Percentiles rank a stretch among this genome's conserved stretches.
Evolutionary conservation across 2,888 invertebrate genomes (phyloP).

Genomic region (Microplitis deprimator): DNA sequence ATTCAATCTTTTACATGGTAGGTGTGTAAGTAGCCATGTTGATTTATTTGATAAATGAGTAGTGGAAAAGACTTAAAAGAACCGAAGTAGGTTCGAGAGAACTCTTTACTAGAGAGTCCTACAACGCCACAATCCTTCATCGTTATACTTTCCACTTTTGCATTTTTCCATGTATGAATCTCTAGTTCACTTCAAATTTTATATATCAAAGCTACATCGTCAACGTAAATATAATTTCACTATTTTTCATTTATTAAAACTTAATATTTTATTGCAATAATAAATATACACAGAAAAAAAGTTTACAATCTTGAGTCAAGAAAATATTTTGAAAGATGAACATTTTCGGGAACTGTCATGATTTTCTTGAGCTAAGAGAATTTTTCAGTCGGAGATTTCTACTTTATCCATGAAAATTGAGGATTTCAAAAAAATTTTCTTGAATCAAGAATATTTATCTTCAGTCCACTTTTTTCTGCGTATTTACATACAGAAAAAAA

Average conservation of each 20-base stretch:
- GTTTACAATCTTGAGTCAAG: too few relatives aligned
- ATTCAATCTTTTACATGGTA: neutral
- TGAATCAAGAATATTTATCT: too few relatives aligned
- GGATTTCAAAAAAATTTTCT: too few relatives aligned
- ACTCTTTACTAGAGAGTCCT: constrained; percentile 69
- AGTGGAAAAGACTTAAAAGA: constrained; percentile 65
- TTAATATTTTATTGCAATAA: neutral
- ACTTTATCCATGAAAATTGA: too few relatives aligned
- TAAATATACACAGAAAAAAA: too few relatives aligned
- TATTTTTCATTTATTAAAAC: constrained; percentile 25
- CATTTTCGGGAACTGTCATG: too few relatives aligned
- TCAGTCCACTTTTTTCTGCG: too few relatives aligned
- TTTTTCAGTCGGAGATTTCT: too few relatives aligned
- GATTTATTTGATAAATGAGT: constrained; percentile 70
- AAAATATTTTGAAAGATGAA: too few relatives aligned
- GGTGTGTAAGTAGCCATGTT: constrained; percentile 66
- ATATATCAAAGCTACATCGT: neutral
- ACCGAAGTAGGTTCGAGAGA: constrained; percentile 58
- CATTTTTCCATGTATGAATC: constrained; percentile 49
- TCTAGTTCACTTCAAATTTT: constrained; percentile 4
- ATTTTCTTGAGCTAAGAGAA: too few relatives aligned
- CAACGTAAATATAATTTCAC: neutral
- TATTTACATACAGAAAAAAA: too few relatives aligned
- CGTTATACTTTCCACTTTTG: constrained; percentile 63
- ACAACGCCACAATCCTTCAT: constrained; percentile 59